A percentile compares a stretch with the other conserved stretches of the same genome.
phyloP scores from a whole-genome alignment of 2,113 vertebrate species.

The Aegotheles bennettii region DNA sequence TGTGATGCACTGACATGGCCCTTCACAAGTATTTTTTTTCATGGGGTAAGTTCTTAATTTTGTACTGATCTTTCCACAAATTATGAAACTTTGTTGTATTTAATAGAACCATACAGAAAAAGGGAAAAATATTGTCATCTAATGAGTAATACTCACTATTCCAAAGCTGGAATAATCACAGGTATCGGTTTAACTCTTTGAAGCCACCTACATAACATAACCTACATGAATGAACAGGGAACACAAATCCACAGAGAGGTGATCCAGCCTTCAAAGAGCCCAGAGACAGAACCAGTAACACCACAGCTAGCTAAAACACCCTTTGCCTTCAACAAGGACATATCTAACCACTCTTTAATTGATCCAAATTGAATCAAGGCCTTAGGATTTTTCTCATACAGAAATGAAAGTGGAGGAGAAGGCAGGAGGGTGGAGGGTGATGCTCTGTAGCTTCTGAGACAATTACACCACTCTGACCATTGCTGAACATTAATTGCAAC shows the following conservation, averaged over 20 bases:
- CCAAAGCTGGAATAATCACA: neutral
- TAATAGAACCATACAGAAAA: neutral
- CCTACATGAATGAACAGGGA: neutral
- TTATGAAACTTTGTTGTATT: neutral
- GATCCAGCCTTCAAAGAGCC: neutral
- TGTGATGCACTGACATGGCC: neutral
- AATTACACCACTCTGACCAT: neutral
- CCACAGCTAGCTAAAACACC: neutral
- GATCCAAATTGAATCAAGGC: neutral
- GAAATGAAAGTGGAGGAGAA: neutral
- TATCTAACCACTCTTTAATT: neutral
- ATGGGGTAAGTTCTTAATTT: neutral
- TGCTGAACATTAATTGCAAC: slow-evolving; percentile 5
- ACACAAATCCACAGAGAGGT: neutral
- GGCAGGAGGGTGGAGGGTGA: neutral
- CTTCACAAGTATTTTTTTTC: neutral
- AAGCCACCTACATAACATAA: neutral
- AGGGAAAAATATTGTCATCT: accelerated
- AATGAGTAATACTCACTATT: neutral
- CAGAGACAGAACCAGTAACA: neutral
- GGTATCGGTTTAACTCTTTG: neutral
- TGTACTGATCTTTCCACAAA: neutral
- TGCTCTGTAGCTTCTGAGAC: neutral
- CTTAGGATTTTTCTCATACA: neutral
- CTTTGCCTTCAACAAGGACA: neutral